phyloP scores from a whole-genome alignment of 2,113 vertebrate species.

The Rhabdomys dilectus region DNA sequence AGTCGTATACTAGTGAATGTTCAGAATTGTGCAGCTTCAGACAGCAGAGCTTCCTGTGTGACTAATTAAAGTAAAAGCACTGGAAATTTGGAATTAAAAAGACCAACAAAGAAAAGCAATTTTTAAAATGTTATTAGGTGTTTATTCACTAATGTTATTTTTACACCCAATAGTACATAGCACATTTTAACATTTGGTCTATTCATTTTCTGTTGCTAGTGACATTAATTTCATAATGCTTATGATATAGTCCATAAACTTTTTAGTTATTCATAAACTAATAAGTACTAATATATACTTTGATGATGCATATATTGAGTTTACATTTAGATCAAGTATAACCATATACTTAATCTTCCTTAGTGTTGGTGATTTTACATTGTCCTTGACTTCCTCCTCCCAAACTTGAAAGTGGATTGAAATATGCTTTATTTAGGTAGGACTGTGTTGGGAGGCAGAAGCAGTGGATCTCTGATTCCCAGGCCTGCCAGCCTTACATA shows the following conservation, averaged over 20 bases:
- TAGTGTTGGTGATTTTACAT: neutral
- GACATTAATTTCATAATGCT: neutral
- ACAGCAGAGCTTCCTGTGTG: neutral
- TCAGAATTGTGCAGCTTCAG: neutral
- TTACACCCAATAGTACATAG: neutral
- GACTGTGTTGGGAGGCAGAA: neutral
- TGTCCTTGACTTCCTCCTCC: neutral
- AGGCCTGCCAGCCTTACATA: neutral
- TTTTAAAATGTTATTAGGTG: neutral
- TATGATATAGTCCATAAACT: neutral
- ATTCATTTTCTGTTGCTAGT: neutral
- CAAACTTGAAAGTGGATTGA: slow-evolving; percentile 27
- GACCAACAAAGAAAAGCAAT: neutral
- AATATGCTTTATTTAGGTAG: slow-evolving; percentile 48
- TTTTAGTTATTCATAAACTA: slow-evolving; percentile 33
- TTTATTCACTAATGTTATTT: neutral
- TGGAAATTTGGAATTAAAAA: neutral
- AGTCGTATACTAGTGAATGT: neutral
- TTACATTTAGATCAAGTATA: slow-evolving; percentile 25
- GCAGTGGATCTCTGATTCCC: neutral
- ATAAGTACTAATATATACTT: slow-evolving; percentile 17
- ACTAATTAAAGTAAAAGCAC: slow-evolving; percentile 17
- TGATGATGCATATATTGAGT: neutral
- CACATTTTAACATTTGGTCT: slow-evolving; percentile 6
- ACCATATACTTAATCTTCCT: neutral